These are phyloP conservation scores for Cyclophora punctaria DNA, from an alignment of 2,888 invertebrate genomes.

Conservation along the genomic window DNA sequence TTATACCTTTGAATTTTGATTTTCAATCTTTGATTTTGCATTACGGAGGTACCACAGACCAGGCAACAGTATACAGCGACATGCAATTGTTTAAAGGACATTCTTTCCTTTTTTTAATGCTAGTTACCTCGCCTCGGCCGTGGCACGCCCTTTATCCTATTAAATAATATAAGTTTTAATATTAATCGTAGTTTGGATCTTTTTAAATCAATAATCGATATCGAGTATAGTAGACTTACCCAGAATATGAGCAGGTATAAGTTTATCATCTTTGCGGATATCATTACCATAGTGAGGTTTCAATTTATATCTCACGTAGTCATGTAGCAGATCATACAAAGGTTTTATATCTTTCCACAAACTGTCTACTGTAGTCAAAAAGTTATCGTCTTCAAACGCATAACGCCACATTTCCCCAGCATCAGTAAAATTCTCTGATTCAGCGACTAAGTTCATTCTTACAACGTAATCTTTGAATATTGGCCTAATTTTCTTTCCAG, in stretches of 20 bases:
- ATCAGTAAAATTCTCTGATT: slow-evolving; percentile 65
- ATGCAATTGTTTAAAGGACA: too few relatives aligned
- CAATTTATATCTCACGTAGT: slow-evolving; percentile 76
- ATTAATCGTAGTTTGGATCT: too few relatives aligned
- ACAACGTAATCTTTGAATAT: slow-evolving; percentile 77
- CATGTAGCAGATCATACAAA: slow-evolving; percentile 78
- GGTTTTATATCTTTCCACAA: slow-evolving; percentile 78
- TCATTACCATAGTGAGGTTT: slow-evolving; percentile 63
- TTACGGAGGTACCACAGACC: too few relatives aligned
- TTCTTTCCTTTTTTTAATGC: too few relatives aligned
- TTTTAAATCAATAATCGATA: too few relatives aligned
- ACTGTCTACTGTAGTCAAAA: slow-evolving; percentile 53
- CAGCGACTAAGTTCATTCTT: slow-evolving; percentile 77
- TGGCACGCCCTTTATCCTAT: too few relatives aligned
- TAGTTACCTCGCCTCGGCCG: too few relatives aligned
- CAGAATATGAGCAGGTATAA: slow-evolving; percentile 81
- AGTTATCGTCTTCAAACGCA: slow-evolving; percentile 57
- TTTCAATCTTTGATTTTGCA: too few relatives aligned
- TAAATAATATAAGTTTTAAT: too few relatives aligned
- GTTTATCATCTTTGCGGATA: slow-evolving; percentile 53
- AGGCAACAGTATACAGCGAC: too few relatives aligned
- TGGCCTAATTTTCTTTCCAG: slow-evolving; percentile 76
- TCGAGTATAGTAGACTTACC: slow-evolving; percentile 50
- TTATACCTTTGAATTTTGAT: too few relatives aligned
- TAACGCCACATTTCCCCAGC: slow-evolving; percentile 68